phyloP scores from a whole-genome alignment of 2,113 vertebrate genomes.

The Microtus richardsoni region DNA sequence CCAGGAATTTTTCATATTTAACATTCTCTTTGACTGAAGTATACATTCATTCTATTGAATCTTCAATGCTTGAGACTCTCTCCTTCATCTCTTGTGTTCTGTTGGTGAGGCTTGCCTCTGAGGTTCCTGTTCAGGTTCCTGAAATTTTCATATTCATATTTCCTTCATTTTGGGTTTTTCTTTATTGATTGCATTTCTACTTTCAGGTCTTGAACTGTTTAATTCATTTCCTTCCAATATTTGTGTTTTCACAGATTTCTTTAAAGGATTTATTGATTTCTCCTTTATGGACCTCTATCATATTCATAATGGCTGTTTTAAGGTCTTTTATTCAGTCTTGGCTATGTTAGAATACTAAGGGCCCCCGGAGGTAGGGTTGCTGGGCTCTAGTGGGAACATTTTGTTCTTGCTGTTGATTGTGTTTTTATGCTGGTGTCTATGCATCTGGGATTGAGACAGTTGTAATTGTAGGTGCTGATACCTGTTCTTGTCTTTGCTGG shows the following conservation, averaged over 20 bases:
- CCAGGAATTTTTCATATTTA: background rate
- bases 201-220: background rate
- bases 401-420: background rate
- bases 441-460: background rate
- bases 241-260: background rate
- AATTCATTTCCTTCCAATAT: background rate
- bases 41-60: background rate
- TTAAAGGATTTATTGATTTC: background rate
- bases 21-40: background rate
- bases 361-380: background rate
- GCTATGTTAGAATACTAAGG: background rate
- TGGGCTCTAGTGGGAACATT: background rate
- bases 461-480: background rate
- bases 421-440: background rate
- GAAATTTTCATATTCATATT: background rate
- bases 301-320: background rate
- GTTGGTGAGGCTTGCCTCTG: background rate
- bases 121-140: background rate
- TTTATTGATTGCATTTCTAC: background rate
- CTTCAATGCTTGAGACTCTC: background rate
- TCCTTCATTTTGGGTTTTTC: background rate
- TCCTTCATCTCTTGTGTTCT: background rate
- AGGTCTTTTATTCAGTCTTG: no score
- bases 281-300: no score
- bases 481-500: background rate